Conservation (phyloP, 1,140 invertebrate genomes). For the Cydia strobilella region DNA sequence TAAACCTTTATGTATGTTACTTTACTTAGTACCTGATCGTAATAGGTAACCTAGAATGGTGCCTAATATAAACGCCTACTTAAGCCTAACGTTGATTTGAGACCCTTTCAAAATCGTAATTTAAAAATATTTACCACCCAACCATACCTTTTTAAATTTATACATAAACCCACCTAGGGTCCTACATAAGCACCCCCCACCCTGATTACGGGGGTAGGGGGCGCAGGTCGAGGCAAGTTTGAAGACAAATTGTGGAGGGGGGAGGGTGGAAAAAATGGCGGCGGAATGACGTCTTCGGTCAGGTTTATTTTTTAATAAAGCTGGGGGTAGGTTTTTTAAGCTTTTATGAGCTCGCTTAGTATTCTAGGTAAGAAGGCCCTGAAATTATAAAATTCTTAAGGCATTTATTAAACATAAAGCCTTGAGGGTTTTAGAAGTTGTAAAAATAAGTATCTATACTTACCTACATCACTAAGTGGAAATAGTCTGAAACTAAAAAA, state of each 20-base stretch:
- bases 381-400: not conserved
- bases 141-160: slow-evolving; percentile 7
- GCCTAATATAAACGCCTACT: no score
- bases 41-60: no score
- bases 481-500: not conserved
- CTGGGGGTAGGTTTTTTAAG: slow-evolving; percentile 4
- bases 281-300: slow-evolving; percentile 42
- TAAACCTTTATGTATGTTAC: no score
- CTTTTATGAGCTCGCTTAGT: slow-evolving; percentile 13
- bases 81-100: not conserved
- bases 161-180: slow-evolving; percentile 48
- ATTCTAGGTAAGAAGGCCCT: not conserved
- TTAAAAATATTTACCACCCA: not conserved
- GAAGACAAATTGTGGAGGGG: slow-evolving; percentile 55
- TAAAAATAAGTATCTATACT: not conserved
- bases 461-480: not conserved
- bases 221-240: slow-evolving; percentile 49
- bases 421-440: not conserved
- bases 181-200: slow-evolving; percentile 36
- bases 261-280: slow-evolving; percentile 57
- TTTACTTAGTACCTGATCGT: no score
- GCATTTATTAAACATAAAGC: not conserved
- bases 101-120: not conserved
- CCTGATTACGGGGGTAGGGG: slow-evolving; percentile 36
- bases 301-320: slow-evolving; percentile 37